phyloP scores from a whole-genome alignment of 2,888 invertebrate genomes.

The Ariolimax columbianus region DNA sequence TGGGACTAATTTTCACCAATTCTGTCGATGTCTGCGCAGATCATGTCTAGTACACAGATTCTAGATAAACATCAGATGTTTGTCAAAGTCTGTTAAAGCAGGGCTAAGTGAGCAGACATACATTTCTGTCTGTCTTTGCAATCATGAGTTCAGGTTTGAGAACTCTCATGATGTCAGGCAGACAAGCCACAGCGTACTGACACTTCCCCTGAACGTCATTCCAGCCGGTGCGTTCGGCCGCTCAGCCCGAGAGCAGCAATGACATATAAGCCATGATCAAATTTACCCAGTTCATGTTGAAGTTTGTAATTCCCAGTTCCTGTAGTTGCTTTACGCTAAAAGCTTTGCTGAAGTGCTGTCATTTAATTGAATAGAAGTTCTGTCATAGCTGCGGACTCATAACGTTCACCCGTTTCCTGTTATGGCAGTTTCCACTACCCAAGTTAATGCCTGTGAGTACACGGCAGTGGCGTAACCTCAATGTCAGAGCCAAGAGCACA shows the following conservation, averaged over 20 bases:
- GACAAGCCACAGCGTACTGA: background rate
- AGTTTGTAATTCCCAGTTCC: no score
- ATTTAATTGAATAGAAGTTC: no score
- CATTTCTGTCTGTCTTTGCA: background rate
- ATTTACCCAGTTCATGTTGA: background rate
- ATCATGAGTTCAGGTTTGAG: background rate
- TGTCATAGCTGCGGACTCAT: no score
- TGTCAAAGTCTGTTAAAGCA: background rate
- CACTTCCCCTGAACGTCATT: background rate
- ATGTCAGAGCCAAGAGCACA: no score
- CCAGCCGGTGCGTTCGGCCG: background rate
- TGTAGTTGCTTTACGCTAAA: no score
- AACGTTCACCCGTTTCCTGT: no score
- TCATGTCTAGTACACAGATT: background rate
- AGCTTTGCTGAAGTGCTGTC: no score
- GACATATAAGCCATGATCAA: background rate
- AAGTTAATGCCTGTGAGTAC: no score
- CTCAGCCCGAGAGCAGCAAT: background rate
- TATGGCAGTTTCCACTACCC: no score
- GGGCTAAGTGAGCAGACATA: background rate
- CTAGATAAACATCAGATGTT: slow-evolving; percentile 17
- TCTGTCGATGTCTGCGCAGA: background rate
- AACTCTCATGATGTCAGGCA: background rate
- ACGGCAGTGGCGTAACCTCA: no score
- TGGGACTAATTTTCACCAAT: background rate